Percentiles rank a stretch among this genome's conserved stretches.
phyloP scores from a whole-genome alignment of 2,113 vertebrate genomes.

The Melanerpes aurifrons region DNA sequence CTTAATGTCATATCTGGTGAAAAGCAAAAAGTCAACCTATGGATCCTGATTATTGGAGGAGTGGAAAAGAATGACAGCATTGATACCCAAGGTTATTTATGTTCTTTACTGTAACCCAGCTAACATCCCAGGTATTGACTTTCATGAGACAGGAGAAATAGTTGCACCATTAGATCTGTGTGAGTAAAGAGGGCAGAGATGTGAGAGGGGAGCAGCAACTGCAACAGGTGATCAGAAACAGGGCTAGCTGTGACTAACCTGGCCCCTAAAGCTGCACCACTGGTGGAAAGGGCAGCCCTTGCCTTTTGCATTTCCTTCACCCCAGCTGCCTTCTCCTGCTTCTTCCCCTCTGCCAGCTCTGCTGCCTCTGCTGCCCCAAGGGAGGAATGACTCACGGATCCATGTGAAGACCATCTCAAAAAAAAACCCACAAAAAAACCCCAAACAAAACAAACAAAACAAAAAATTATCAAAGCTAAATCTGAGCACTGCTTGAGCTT shows the following conservation, averaged over 20 bases:
- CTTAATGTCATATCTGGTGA: background rate
- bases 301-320: accelerated
- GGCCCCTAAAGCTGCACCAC: background rate
- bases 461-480: background rate
- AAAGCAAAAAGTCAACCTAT: background rate
- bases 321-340: background rate
- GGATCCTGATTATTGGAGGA: background rate
- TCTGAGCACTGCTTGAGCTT: background rate
- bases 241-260: background rate
- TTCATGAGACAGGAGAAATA: background rate
- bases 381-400: background rate
- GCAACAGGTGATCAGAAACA: background rate
- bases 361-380: background rate
- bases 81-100: background rate
- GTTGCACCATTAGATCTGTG: background rate
- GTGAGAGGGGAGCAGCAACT: background rate
- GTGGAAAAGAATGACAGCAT: background rate
- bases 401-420: background rate
- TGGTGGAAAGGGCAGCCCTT: background rate
- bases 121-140: background rate
- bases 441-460: background rate
- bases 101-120: background rate
- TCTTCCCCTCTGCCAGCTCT: background rate
- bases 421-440: background rate
- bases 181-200: background rate